Evolutionary conservation across 2,797 vertebrate species (phyloP), one percentile per base, ranked within the genome.

Genomic region (Lemur catta): DNA sequence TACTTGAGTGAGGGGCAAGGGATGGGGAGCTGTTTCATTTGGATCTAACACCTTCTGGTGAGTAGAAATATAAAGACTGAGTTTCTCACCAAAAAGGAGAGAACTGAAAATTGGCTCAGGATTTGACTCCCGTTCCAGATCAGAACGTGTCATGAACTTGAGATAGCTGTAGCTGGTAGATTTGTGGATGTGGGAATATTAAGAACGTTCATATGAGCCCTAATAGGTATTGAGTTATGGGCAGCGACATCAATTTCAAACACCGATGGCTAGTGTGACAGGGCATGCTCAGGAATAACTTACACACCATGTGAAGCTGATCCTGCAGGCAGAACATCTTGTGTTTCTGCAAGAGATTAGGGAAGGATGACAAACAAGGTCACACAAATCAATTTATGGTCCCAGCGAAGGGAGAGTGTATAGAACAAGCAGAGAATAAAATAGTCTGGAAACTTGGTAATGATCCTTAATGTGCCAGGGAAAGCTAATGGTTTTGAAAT

Each of bases 401-500:
- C 33, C 26, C 43, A 78, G 3, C 6, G 52, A 79, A 93, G 5
- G 12, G 28, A 95, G 38, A 59, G 17, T 33, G 4, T 55, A 24
- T 35, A 61, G 24, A 74, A 79, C 7, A 85, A 63, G 18, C 30
- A 78, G 13, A 46, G 3, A 57, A n/a, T 69, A 61, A 91, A 78
- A 61, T 81, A 95, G 59, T 88, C 55, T 88, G 28, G 43, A 92
- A 90, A 82, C 4, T 55, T 85, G 12, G 20, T 35, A 82, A 10
- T 69, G 30, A 89, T 82, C 48, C 85, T 10, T 65, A 9, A 84
- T 81, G 30, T 80, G 28, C 30, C 48, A 90, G 11, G 33, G 35
- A 92, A 88, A 85, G 24, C 8, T 74, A 93, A n/a, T 26, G n/a
- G 9, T 22, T 94, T 95, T 93, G 48, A 28, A 59, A 75, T 59